These are phyloP conservation scores for Cryptus viduatorius DNA, from an alignment of 2,888 invertebrate genomes.

Conservation along the genomic window DNA sequence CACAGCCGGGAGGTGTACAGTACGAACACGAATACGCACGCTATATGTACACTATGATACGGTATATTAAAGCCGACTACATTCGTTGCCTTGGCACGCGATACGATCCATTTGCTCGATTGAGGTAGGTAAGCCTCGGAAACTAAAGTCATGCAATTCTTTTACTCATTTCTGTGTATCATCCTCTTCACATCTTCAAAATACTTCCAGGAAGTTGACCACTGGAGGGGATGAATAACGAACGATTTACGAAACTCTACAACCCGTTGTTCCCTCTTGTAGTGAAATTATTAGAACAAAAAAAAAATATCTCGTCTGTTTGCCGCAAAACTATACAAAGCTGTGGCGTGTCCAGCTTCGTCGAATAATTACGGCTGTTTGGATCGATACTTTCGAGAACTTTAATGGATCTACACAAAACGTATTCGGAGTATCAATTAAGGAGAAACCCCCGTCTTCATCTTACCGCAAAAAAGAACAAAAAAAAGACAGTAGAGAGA, in stretches of 20 bases:
- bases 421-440: conserved; percentile 5
- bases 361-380: neutral
- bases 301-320: neutral
- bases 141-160: conserved; percentile 23
- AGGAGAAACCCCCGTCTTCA: neutral
- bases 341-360: neutral
- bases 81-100: conserved; percentile 50
- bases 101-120: conserved; percentile 53
- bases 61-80: conserved; percentile 25
- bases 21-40: neutral
- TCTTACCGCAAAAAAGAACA: neutral
- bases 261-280: neutral
- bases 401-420: neutral
- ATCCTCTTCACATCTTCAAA: conserved; percentile 37
- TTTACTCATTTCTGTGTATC: conserved; percentile 20
- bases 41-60: conserved; percentile 11
- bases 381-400: neutral
- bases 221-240: conserved; percentile 7
- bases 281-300: neutral
- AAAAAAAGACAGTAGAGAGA: neutral
- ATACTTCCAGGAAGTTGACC: conserved; percentile 45
- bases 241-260: conserved; percentile 35
- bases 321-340: neutral
- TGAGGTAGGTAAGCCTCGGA: conserved; percentile 60
- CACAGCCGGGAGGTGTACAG: conserved; percentile 8